Conservation (phyloP, 2,113 vertebrate genomes). For the Colius striatus region DNA sequence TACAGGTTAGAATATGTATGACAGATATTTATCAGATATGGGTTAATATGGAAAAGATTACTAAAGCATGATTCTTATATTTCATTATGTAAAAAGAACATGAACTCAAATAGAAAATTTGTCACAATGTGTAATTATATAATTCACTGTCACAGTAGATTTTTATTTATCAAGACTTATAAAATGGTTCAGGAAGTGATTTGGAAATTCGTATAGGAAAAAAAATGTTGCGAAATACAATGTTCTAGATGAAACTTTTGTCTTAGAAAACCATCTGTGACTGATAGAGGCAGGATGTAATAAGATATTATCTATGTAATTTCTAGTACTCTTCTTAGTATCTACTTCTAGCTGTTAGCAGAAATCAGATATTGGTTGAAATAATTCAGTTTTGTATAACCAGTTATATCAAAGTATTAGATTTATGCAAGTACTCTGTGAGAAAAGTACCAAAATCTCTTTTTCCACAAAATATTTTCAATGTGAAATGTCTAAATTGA, state of each 20-base stretch:
- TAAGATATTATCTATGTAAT: not conserved
- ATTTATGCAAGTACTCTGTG: not conserved
- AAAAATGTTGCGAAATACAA: not conserved
- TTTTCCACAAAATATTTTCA: not conserved
- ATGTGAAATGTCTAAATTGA: not conserved
- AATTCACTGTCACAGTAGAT: not conserved
- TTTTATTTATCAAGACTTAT: not conserved
- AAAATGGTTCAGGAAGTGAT: not conserved
- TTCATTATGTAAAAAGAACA: not conserved
- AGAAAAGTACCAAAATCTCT: not conserved
- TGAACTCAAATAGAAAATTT: not conserved
- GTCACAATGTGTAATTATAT: not conserved
- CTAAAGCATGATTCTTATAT: not conserved
- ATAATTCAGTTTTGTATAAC: not conserved
- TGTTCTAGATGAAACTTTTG: not conserved
- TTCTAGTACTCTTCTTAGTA: not conserved
- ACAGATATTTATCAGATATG: not conserved
- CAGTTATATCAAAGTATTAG: not conserved
- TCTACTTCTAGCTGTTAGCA: not conserved
- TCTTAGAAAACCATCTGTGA: not conserved
- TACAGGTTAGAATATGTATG: accelerated
- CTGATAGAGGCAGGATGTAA: not conserved
- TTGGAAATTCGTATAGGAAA: not conserved
- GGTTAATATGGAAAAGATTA: not conserved
- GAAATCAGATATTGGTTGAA: not conserved